Conservation (phyloP, 2,888 invertebrate genomes). For the Plutella xylostella region DNA sequence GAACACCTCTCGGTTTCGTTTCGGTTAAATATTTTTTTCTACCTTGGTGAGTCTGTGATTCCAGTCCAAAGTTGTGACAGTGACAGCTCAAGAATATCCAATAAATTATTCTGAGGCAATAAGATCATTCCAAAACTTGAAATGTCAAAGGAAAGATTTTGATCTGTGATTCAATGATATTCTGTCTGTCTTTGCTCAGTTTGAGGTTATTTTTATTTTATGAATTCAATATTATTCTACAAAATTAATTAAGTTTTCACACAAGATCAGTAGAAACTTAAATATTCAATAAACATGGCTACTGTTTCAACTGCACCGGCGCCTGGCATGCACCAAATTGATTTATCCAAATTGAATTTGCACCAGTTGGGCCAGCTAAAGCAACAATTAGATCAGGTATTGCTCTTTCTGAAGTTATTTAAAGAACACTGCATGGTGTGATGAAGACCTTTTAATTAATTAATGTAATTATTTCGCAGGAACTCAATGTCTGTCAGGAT, state of each 20-base stretch:
- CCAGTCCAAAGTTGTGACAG: too few relatives aligned
- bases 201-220: slow-evolving; percentile 21
- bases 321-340: slow-evolving; percentile 80
- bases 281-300: slow-evolving; percentile 59
- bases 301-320: slow-evolving; percentile 72
- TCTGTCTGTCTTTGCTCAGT: slow-evolving; percentile 13
- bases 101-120: too few relatives aligned
- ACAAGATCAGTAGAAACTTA: too few relatives aligned
- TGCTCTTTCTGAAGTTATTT: too few relatives aligned
- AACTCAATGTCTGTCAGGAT: slow-evolving; percentile 88
- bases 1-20: too few relatives aligned
- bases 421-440: too few relatives aligned
- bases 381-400: slow-evolving; percentile 87
- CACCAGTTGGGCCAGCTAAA: slow-evolving; percentile 87
- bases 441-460: background rate
- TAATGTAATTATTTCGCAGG: slow-evolving; percentile 65
- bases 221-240: slow-evolving; percentile 8
- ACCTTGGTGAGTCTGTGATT: too few relatives aligned
- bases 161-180: slow-evolving; percentile 6
- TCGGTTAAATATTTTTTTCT: too few relatives aligned
- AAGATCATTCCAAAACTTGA: too few relatives aligned
- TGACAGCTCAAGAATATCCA: too few relatives aligned
- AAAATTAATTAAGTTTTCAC: background rate
- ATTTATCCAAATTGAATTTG: slow-evolving; percentile 82
- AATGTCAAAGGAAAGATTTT: background rate